Evolutionary conservation across 2,113 vertebrate genomes (phyloP).

Genomic region (mouse (Mus musculus)): GRCm39 chr9:89504001-89504500

Average conservation of each 20-base stretch:
- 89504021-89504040: neutral
- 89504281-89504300: neutral
- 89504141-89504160: neutral
- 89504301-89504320: neutral
- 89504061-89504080: neutral
- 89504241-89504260: neutral
- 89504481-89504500: neutral
- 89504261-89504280: constrained; percentile 58
- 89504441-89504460: neutral
- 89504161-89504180: neutral
- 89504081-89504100: neutral
- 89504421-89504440: neutral
- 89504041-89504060: neutral
- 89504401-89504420: neutral
- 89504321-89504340: neutral
- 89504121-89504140: neutral
- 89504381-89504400: neutral
- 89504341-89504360: neutral
- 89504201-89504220: neutral
- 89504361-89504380: neutral
- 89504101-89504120: neutral
- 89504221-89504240: neutral
- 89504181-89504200: neutral
- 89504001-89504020: neutral
- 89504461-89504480: neutral